Evolutionary conservation across 2,113 vertebrate species (phyloP).

Genomic region (Azemiops feae): DNA sequence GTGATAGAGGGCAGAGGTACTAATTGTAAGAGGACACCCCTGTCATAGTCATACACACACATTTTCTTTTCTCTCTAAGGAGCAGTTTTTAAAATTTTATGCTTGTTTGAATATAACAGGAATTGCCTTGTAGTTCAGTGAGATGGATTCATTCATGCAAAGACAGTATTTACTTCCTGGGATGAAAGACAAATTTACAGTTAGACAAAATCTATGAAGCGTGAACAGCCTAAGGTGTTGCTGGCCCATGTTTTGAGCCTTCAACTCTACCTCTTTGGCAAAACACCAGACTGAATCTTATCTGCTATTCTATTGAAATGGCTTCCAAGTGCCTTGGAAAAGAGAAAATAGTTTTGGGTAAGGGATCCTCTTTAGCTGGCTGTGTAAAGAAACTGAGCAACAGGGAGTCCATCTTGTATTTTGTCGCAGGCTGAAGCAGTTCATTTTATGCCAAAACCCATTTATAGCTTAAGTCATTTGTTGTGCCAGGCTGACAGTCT

Average conservation of each 20-base stretch:
- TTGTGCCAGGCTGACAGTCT: neutral
- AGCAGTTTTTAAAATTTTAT: neutral
- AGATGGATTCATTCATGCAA: neutral
- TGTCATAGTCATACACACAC: neutral
- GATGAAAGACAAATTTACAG: neutral
- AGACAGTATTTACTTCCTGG: neutral
- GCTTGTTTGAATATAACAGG: neutral
- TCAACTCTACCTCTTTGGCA: conserved; percentile 16
- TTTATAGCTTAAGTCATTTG: neutral
- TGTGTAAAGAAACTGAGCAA: neutral
- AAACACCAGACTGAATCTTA: conserved; percentile 19
- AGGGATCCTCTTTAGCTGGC: conserved; percentile 17
- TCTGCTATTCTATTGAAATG: conserved; percentile 45
- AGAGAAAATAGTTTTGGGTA: conserved; percentile 24
- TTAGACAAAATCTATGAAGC: neutral
- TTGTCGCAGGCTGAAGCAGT: neutral
- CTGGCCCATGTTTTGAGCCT: conserved; percentile 40
- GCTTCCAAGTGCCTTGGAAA: neutral
- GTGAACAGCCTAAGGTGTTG: neutral
- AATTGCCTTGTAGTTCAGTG: neutral
- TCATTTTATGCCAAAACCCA: neutral
- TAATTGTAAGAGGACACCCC: neutral
- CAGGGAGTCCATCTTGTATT: neutral
- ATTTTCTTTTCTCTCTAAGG: neutral
- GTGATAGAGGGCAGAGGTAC: neutral